phyloP scores from a whole-genome alignment of 2,797 vertebrate species.

The Antennarius maculatus region DNA sequence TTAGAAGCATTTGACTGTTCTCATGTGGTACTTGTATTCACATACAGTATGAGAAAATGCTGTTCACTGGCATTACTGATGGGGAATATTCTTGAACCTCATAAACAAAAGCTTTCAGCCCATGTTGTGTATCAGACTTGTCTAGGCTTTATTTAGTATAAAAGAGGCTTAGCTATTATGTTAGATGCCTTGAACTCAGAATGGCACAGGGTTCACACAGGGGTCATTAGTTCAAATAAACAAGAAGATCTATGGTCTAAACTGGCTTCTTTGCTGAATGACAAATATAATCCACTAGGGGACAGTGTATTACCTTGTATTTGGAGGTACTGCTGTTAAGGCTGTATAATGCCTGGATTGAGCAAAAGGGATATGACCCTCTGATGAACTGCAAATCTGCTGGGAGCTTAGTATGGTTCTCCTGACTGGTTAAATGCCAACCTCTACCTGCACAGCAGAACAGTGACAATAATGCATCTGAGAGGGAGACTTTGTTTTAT shows the following conservation, averaged over 20 bases:
- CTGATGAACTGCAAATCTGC: slow-evolving; percentile 80
- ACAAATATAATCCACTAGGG: slow-evolving; percentile 55
- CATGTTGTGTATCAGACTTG: slow-evolving; percentile 30
- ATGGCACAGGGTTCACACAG: slow-evolving; percentile 67
- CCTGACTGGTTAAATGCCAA: slow-evolving; percentile 77
- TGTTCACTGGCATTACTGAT: slow-evolving; percentile 16
- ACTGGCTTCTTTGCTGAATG: slow-evolving; percentile 3
- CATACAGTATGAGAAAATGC: neutral
- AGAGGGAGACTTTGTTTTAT: slow-evolving; percentile 14
- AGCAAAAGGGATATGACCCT: slow-evolving; percentile 76
- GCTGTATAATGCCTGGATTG: slow-evolving; percentile 60
- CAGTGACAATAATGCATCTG: slow-evolving; percentile 61
- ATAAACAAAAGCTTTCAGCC: slow-evolving; percentile 37
- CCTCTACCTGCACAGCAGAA: slow-evolving; percentile 68
- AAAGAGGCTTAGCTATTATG: slow-evolving; percentile 69
- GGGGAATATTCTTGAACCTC: slow-evolving; percentile 20
- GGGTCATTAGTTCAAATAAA: slow-evolving; percentile 70
- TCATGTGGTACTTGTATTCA: neutral
- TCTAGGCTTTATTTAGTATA: slow-evolving; percentile 59
- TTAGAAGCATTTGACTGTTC: neutral
- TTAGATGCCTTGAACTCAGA: slow-evolving; percentile 71
- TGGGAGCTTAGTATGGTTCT: slow-evolving; percentile 69
- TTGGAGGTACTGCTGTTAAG: slow-evolving; percentile 11
- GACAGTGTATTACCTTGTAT: slow-evolving; percentile 67
- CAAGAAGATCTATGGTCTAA: slow-evolving; percentile 40